Evolutionary conservation across 2,113 vertebrate genomes (phyloP).

Genomic region (Nothocercus julius): DNA sequence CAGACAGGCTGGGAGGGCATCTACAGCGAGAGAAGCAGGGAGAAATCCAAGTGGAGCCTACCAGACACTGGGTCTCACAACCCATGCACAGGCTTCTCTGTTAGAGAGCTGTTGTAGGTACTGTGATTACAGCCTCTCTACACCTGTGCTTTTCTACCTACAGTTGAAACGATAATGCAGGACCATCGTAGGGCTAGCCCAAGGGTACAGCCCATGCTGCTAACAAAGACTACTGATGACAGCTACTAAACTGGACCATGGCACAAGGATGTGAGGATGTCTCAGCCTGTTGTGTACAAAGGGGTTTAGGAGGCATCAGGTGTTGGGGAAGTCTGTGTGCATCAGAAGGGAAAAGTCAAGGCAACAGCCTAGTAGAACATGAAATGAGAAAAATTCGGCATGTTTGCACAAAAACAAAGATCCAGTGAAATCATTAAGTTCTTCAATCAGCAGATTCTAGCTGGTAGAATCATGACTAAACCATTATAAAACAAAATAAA

Average conservation of each 20-base stretch:
- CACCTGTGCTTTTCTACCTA: background rate
- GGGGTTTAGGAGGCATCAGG: background rate
- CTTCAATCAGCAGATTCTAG: background rate
- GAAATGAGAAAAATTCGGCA: conserved; percentile 38
- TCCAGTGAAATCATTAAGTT: conserved; percentile 12
- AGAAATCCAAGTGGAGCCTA: background rate
- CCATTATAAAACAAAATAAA: background rate
- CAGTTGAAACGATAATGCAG: background rate
- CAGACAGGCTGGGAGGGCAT: background rate
- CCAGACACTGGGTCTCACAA: background rate
- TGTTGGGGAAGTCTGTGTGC: background rate
- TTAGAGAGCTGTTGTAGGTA: background rate
- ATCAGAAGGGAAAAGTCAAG: conserved; percentile 59
- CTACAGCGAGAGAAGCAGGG: background rate
- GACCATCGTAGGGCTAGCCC: background rate
- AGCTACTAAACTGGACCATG: background rate
- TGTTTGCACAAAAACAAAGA: conserved; percentile 39
- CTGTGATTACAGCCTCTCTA: background rate
- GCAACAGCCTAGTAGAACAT: conserved; percentile 16
- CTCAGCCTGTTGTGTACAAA: background rate
- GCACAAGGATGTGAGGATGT: background rate
- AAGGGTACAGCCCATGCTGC: background rate
- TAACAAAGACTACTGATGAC: background rate
- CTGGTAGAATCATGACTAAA: background rate
- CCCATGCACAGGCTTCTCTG: background rate